These are phyloP conservation scores for Apaloderma vittatum DNA, from an alignment of 2,113 vertebrate species.

Conservation along the genomic window DNA sequence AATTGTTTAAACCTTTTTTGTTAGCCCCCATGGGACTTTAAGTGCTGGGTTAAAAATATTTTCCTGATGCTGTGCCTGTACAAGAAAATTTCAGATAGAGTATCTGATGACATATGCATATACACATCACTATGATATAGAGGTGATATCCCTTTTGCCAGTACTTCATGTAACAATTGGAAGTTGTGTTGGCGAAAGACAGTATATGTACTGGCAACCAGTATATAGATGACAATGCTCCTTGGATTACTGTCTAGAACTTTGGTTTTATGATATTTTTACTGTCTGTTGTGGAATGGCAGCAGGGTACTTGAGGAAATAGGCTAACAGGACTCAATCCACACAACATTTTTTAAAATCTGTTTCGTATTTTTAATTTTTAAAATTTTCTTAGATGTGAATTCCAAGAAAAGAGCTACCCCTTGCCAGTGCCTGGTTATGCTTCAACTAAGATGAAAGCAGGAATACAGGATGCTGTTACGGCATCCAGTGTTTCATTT, in stretches of 20 bases:
- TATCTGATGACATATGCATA: too few relatives aligned
- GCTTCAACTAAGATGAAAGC: not conserved
- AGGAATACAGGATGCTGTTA: not conserved
- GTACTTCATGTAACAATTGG: not conserved
- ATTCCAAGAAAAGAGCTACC: not conserved
- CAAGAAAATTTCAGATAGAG: not conserved
- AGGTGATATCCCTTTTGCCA: not conserved
- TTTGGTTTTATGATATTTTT: not conserved
- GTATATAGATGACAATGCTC: not conserved
- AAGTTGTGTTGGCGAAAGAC: not conserved
- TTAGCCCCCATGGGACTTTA: not conserved
- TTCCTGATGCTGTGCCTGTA: not conserved
- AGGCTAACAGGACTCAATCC: not conserved
- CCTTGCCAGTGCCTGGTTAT: not conserved
- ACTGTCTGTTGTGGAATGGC: not conserved
- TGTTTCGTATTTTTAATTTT: not conserved
- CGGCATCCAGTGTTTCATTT: not conserved
- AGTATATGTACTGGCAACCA: not conserved
- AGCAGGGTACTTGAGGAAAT: not conserved
- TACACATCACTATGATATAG: not conserved
- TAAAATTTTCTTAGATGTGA: not conserved
- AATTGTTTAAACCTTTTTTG: not conserved
- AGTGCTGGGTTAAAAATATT: not conserved
- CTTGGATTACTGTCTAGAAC: not conserved
- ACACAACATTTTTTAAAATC: fast-evolving